Conservation (phyloP, 2,113 vertebrate species). For the Myotis lucifugus region DNA sequence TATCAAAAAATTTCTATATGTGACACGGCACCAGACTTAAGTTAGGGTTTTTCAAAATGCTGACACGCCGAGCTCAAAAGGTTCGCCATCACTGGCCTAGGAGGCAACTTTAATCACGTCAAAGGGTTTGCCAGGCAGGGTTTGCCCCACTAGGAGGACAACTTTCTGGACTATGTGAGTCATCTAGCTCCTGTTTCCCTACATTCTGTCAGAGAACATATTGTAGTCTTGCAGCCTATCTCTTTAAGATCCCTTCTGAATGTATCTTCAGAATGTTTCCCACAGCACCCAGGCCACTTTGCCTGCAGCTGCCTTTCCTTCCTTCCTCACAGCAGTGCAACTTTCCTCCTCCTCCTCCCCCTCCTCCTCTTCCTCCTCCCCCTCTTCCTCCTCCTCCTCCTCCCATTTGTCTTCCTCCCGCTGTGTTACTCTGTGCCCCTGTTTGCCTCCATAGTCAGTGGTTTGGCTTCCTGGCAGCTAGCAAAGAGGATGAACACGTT, state of each 20-base stretch:
- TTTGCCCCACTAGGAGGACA: neutral
- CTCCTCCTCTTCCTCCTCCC: neutral
- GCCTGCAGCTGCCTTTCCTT: neutral
- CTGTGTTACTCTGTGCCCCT: neutral
- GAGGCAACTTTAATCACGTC: neutral
- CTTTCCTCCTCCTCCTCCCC: neutral
- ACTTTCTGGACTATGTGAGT: neutral
- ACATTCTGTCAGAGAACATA: neutral
- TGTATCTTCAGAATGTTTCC: neutral
- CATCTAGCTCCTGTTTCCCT: neutral
- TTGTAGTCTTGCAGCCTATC: accelerated
- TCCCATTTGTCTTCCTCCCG: too few relatives aligned
- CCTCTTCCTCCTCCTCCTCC: too few relatives aligned
- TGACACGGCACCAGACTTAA: too few relatives aligned
- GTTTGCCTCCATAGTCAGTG: neutral
- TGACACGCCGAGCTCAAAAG: too few relatives aligned
- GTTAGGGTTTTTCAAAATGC: too few relatives aligned
- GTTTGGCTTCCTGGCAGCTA: neutral
- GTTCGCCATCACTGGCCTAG: too few relatives aligned
- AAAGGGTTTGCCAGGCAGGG: neutral
- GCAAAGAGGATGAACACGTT: neutral
- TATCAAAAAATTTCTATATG: too few relatives aligned
- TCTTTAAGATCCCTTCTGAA: neutral
- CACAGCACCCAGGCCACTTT: neutral
- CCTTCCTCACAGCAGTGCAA: neutral